These are phyloP conservation scores for Dicrurus megarhynchus DNA, from an alignment of 2,113 vertebrate species.

Conservation along the genomic window DNA sequence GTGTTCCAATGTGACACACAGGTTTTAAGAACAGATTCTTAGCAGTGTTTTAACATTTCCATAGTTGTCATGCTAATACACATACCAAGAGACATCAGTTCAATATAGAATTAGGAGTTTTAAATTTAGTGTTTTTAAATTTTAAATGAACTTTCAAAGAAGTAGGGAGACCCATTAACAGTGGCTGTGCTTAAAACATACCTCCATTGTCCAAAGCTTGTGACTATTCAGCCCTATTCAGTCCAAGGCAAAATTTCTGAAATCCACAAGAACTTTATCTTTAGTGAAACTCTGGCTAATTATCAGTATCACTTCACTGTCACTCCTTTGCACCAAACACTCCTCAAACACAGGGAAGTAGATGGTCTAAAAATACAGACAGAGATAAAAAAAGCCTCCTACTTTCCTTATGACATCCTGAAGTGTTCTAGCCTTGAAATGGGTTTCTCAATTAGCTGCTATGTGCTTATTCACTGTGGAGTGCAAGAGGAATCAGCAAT, in stretches of 20 bases:
- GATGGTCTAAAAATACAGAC: conserved; percentile 36
- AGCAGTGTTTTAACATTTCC: neutral
- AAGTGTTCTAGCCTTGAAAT: conserved; percentile 25
- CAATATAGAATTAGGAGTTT: neutral
- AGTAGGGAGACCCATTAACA: neutral
- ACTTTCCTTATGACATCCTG: conserved; percentile 22
- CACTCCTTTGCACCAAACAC: neutral
- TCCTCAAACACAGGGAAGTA: neutral
- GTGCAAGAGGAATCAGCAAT: conserved; percentile 14
- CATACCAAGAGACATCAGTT: neutral
- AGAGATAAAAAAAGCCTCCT: conserved; percentile 25
- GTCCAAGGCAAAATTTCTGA: neutral
- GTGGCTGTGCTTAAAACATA: neutral
- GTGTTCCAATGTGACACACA: neutral
- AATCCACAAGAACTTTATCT: neutral
- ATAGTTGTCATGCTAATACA: too few relatives aligned
- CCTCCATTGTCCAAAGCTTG: rapidly evolving
- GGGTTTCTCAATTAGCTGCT: conserved; percentile 20
- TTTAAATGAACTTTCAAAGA: neutral
- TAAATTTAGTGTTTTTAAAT: neutral
- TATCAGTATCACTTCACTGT: neutral
- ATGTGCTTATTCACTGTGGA: conserved; percentile 8
- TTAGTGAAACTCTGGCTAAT: neutral
- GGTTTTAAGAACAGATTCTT: neutral
- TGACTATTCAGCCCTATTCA: neutral